phyloP scores from a whole-genome alignment of 2,113 vertebrate genomes.

The Crypturellus undulatus region DNA sequence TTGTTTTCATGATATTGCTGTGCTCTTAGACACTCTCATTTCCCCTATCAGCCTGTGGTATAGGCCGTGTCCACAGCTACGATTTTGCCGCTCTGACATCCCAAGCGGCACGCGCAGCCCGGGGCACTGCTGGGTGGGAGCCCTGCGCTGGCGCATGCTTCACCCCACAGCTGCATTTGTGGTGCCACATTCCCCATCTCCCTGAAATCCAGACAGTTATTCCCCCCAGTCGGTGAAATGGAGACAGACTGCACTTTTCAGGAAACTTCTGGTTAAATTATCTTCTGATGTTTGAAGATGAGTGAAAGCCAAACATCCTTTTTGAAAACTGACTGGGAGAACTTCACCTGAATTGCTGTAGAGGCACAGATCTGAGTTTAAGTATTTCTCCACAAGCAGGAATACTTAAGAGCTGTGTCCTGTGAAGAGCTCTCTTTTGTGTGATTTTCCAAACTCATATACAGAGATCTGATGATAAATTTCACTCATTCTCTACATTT shows the following conservation, averaged over 20 bases:
- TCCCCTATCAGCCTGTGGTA: rapidly evolving
- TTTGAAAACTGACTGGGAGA: neutral
- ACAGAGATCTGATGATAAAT: neutral
- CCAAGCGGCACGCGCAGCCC: neutral
- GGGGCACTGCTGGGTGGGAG: neutral
- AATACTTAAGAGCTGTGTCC: neutral
- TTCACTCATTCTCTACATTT: neutral
- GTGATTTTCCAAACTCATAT: neutral
- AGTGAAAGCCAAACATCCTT: neutral
- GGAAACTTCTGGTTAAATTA: neutral
- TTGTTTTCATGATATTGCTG: neutral
- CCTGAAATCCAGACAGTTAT: neutral
- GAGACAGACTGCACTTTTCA: neutral
- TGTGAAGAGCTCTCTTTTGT: neutral
- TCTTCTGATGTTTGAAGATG: neutral
- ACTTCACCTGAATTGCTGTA: neutral
- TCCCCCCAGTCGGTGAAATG: neutral
- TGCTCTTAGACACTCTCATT: neutral
- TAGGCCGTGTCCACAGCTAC: neutral
- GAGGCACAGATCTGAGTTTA: neutral
- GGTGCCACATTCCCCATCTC: neutral
- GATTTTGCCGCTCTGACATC: no score
- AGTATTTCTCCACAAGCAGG: neutral
- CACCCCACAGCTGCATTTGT: neutral
- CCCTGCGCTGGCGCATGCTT: neutral